Evolutionary conservation across 2,797 vertebrate species (phyloP).

Genomic region (Acanthopagrus latus): DNA sequence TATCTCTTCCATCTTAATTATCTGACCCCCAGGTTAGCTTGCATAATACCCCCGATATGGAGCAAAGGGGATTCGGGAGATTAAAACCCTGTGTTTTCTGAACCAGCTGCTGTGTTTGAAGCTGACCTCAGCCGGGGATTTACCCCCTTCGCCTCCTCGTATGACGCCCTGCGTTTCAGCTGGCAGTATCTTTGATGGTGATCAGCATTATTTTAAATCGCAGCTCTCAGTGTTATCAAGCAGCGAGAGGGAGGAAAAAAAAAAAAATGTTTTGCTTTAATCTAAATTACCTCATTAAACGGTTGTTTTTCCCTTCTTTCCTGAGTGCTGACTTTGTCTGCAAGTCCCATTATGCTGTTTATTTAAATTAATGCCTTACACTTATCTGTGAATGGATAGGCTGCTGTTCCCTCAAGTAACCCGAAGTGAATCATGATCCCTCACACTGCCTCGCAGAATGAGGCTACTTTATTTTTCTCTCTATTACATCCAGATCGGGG

Average conservation of each 20-base stretch:
- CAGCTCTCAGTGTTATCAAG: slow-evolving; percentile 58
- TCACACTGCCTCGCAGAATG: slow-evolving; percentile 40
- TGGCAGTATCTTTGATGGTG: slow-evolving; percentile 51
- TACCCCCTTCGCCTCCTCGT: slow-evolving; percentile 49
- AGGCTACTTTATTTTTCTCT: slow-evolving; percentile 67
- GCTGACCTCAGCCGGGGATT: slow-evolving; percentile 74
- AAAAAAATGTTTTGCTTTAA: slow-evolving; percentile 47
- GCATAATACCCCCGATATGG: slow-evolving; percentile 77
- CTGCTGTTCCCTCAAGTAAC: slow-evolving; percentile 62
- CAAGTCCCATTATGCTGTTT: slow-evolving; percentile 63
- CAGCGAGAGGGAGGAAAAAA: slow-evolving; percentile 22
- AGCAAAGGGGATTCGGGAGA: slow-evolving; percentile 77
- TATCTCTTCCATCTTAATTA: slow-evolving; percentile 82
- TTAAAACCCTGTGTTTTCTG: slow-evolving; percentile 77
- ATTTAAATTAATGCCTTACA: slow-evolving; percentile 65
- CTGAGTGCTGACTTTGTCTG: slow-evolving; percentile 55
- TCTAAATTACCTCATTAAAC: slow-evolving; percentile 71
- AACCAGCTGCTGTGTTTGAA: slow-evolving; percentile 67
- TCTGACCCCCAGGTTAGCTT: slow-evolving; percentile 78
- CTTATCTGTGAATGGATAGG: slow-evolving; percentile 65
- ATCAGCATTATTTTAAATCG: slow-evolving; percentile 71
- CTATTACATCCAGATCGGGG: slow-evolving; percentile 61
- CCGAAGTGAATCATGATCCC: slow-evolving; percentile 64
- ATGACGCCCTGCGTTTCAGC: slow-evolving; percentile 66
- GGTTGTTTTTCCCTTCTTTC: slow-evolving; percentile 34